Evolutionary conservation across 1,140 invertebrate species (phyloP).

Genomic region (Belonocnema kinseyi): DNA sequence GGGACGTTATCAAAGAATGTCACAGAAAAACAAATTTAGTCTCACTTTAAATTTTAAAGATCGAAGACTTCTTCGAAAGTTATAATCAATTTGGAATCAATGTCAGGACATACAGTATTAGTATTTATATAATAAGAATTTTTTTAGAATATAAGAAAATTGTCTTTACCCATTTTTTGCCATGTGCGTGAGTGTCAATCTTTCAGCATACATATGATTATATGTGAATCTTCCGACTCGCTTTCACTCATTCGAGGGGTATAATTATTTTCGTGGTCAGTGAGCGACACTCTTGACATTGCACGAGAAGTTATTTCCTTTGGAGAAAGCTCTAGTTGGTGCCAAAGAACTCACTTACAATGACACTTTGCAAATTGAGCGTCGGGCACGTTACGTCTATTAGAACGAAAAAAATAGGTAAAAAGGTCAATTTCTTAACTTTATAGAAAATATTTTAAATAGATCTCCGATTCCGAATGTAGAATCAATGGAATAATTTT

Average conservation of each 20-base stretch:
- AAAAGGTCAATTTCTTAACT: too few relatives aligned
- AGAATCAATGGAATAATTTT: not conserved
- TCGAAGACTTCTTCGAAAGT: too few relatives aligned
- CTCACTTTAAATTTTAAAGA: too few relatives aligned
- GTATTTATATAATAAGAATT: too few relatives aligned
- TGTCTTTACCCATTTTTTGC: not conserved
- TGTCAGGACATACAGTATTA: too few relatives aligned
- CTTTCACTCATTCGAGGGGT: constrained; percentile 48
- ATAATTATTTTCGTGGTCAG: constrained; percentile 44
- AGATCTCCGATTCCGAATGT: too few relatives aligned
- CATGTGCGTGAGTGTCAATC: constrained; percentile 19
- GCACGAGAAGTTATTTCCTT: constrained; percentile 42
- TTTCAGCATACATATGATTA: constrained; percentile 47
- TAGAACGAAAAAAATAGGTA: too few relatives aligned
- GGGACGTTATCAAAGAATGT: too few relatives aligned
- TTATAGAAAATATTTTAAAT: too few relatives aligned
- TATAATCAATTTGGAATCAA: too few relatives aligned
- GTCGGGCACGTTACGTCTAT: not conserved
- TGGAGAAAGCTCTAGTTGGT: constrained; percentile 49
- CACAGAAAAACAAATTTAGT: too few relatives aligned
- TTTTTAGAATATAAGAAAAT: too few relatives aligned
- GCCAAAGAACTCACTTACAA: constrained; percentile 48
- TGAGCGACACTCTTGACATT: constrained; percentile 53
- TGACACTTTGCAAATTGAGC: constrained; percentile 54
- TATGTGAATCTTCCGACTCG: constrained; percentile 47